phyloP scores from a whole-genome alignment of 2,888 invertebrate genomes.

The Isoperla grammatica region DNA sequence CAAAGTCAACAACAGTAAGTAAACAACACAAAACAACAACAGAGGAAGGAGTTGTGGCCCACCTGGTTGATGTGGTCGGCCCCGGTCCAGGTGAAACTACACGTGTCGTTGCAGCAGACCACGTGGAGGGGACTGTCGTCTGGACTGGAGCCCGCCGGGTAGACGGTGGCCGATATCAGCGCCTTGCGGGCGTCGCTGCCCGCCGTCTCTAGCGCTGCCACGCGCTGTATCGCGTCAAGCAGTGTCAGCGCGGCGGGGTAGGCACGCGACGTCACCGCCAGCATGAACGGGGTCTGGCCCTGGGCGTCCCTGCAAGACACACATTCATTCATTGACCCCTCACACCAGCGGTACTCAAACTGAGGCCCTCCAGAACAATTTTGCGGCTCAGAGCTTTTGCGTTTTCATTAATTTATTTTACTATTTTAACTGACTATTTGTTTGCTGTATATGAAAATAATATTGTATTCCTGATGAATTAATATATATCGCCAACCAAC shows the following conservation, averaged over 20 bases:
- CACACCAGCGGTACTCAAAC: too few relatives aligned
- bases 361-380: too few relatives aligned
- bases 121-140: slow-evolving; percentile 96
- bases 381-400: too few relatives aligned
- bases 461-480: too few relatives aligned
- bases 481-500: too few relatives aligned
- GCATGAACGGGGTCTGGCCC: slow-evolving; percentile 97
- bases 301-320: slow-evolving; percentile 70
- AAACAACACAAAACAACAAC: too few relatives aligned
- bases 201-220: slow-evolving; percentile 45
- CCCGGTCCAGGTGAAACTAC: slow-evolving; percentile 99
- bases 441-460: too few relatives aligned
- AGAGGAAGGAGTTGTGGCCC: neutral
- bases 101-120: slow-evolving; percentile 97
- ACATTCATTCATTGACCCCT: too few relatives aligned
- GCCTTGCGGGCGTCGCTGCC: slow-evolving; percentile 30
- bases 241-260: slow-evolving; percentile 90
- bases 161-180: slow-evolving; percentile 67
- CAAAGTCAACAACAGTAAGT: too few relatives aligned
- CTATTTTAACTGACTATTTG: too few relatives aligned
- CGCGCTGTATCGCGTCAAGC: slow-evolving; percentile 74
- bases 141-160: slow-evolving; percentile 76
- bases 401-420: too few relatives aligned
- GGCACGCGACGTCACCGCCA: slow-evolving; percentile 87
- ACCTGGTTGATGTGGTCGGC: slow-evolving; percentile 95